Base-by-base conservation (phyloP, 2,888 invertebrate genomes). In the Clanis bilineata region DNA sequence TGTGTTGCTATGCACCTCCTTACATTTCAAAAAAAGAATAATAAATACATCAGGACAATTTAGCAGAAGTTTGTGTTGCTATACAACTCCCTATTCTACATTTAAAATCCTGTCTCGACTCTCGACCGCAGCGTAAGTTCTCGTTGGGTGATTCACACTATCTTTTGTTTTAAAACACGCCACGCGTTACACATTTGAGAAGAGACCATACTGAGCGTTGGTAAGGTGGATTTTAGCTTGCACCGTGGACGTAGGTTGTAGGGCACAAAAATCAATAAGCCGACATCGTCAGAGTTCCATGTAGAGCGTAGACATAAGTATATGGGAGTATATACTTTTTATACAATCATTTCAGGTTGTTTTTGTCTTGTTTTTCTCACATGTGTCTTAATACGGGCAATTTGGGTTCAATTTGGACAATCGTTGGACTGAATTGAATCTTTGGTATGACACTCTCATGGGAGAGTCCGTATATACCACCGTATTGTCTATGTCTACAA, bases 111-210 rank as follows among this genome's bases (percentile, higher is more conserved):
- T 57, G 43, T 56, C 59, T 56, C 56, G 56, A 44, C 39, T 56
- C 59, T 56, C 56, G 56, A 44, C 39, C 59, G 54, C 32, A 59
- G 28, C 80, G 76, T 62, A 71, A 77, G 76, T 77, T 73, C 74
- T 78, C 69, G 64, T 68, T 62, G 71, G 65, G 78, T 84, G 83
- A 83, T 76, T 85, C 85, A 85, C 66, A 67, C 71, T 68, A 73
- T 73, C 83, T 77, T 85, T 83, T 83, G 83, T 84, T 79, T 77
- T 70, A 70, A 73, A 74, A 76, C 70, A 73, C 69, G 67, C 67
- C 58, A 60, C 41, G 59, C 39, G 56, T 60, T 36, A 0, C 23
- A 41, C 3, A 2, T 36, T 62, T 15, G 38, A 60, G 56, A 61
- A 61, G 66, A 69, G 51, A 66, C 77, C 62, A 9, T 71, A 71